Percentiles rank a stretch among this genome's conserved stretches.
Evolutionary conservation across 2,113 vertebrate species (phyloP).

Genomic region (Gasterosteus aculeatus): DNA sequence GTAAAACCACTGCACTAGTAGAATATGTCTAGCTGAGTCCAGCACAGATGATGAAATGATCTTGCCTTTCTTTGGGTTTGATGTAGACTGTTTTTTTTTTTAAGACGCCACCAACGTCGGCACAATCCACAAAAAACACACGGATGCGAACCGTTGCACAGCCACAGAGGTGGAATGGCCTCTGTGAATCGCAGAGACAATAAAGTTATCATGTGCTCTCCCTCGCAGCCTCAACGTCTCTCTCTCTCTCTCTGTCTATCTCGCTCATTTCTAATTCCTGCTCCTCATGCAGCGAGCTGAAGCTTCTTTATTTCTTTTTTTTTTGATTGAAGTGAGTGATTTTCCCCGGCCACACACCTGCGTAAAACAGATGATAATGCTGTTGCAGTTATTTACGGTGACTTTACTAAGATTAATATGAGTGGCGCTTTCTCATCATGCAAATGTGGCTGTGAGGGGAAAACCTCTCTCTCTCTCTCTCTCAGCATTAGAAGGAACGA

Average conservation of each 20-base stretch:
- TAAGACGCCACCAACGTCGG: slow-evolving; percentile 3
- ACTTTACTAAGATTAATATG: slow-evolving; percentile 88
- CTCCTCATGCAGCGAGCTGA: slow-evolving; percentile 80
- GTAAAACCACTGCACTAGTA: background rate
- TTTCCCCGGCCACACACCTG: slow-evolving; percentile 89
- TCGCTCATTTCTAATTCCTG: slow-evolving; percentile 79
- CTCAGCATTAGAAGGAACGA: slow-evolving; percentile 64
- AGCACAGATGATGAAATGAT: background rate
- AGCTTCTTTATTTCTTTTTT: slow-evolving; percentile 77
- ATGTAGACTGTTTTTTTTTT: slow-evolving; percentile 39
- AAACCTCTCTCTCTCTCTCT: slow-evolving; percentile 35
- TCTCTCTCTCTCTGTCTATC: background rate
- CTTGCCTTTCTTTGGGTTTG: background rate
- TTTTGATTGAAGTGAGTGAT: slow-evolving; percentile 95
- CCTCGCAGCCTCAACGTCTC: slow-evolving; percentile 19
- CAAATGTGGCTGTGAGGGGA: slow-evolving; percentile 83
- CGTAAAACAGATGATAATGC: slow-evolving; percentile 93
- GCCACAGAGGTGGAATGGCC: slow-evolving; percentile 28
- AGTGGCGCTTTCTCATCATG: slow-evolving; percentile 90
- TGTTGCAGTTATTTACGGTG: slow-evolving; percentile 93
- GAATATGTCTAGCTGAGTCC: background rate
- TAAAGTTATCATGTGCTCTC: slow-evolving; percentile 56
- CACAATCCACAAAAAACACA: slow-evolving; percentile 19
- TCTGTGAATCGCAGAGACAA: slow-evolving; percentile 53
- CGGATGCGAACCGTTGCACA: slow-evolving; percentile 38